Base-by-base conservation (phyloP, 2,888 invertebrate genomes). In the Thecophora atra region DNA sequence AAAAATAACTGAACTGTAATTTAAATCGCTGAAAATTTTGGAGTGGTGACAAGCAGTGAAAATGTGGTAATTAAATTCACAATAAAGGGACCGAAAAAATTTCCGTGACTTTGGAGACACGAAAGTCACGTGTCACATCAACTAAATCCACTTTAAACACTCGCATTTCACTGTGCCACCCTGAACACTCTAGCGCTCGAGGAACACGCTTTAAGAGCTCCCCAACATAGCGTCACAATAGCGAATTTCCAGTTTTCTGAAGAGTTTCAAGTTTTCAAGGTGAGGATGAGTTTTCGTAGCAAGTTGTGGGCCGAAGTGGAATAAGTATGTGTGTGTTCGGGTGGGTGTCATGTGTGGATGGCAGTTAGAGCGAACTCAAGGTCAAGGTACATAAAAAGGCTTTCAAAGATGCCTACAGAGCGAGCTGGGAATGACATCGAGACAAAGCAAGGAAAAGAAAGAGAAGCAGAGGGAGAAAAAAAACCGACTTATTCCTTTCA, bases 301-400 rank as follows among this genome's bases (percentile, higher is more conserved):
- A 37, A 6, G 6, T 37, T 37, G 7, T 37, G 6, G 37, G 37
- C 26, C 6, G 24, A 21, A 67, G 42, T 56, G 58, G 37, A 63
- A 73, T 71, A 69, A 73, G 60, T 60, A 66, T 42, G 56, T 58
- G 26, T 8, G 13, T 28, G 42, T 26, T n/a, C 17, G n/a, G 13
- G 3, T 13, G 15, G 19, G 60, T 60, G 71, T 42, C 44, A 51
- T 60, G 71, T 42, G 56, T 58, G 4, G 1, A 17, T 28, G 37
- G 30, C 63, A 17, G n/a, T 28, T 13, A 17, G n/a, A 19, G 42
- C 8, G 37, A 44, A 37, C 63, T 44, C 63, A 37, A 37, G 47
- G 47, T 47, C 19, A 63, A n/a, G 3, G 62, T n/a, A 26, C 26
- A n/a, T 13, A 62, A n/a, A 28, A 2, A n/a, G 30, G 11, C 28